Evolutionary conservation across 2,888 invertebrate species (phyloP).

Genomic region (Criorhina ranunculi): DNA sequence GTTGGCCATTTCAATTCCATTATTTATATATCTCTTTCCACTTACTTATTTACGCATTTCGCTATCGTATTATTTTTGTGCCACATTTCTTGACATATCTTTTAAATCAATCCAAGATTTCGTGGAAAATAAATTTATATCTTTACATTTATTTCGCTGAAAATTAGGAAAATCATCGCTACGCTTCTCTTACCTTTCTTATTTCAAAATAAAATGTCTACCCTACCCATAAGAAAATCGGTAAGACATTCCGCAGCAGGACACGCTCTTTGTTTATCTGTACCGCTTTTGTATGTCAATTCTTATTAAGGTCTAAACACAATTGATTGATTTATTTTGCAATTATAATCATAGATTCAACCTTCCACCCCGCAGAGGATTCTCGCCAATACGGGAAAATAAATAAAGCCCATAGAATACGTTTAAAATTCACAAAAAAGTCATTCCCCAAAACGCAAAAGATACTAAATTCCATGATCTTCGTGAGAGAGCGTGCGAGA

Average conservation of each 20-base stretch:
- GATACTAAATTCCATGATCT: constrained; percentile 58
- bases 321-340: constrained; percentile 79
- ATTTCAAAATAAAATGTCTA: constrained; percentile 21
- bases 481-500: constrained; percentile 50
- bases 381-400: neutral
- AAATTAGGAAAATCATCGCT: constrained; percentile 49
- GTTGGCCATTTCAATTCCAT: constrained; percentile 18
- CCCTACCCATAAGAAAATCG: constrained; percentile 20
- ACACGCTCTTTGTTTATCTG: constrained; percentile 65
- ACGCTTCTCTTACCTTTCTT: constrained; percentile 14
- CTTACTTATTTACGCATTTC: constrained; percentile 14
- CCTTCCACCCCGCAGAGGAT: constrained; percentile 23
- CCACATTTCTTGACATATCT: neutral
- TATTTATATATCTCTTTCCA: constrained; percentile 24
- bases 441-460: constrained; percentile 41
- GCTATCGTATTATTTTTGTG: constrained; percentile 9
- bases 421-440: constrained; percentile 57
- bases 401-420: constrained; percentile 22
- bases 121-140: neutral
- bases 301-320: constrained; percentile 79
- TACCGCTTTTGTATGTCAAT: constrained; percentile 77
- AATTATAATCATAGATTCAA: constrained; percentile 78
- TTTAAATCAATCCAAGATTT: constrained; percentile 10
- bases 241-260: constrained; percentile 65
- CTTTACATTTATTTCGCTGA: constrained; percentile 16